Percentiles rank a stretch among this genome's conserved stretches.
Evolutionary conservation across 2,113 vertebrate genomes (phyloP).

Genomic region (Entomyzon cyanotis): DNA sequence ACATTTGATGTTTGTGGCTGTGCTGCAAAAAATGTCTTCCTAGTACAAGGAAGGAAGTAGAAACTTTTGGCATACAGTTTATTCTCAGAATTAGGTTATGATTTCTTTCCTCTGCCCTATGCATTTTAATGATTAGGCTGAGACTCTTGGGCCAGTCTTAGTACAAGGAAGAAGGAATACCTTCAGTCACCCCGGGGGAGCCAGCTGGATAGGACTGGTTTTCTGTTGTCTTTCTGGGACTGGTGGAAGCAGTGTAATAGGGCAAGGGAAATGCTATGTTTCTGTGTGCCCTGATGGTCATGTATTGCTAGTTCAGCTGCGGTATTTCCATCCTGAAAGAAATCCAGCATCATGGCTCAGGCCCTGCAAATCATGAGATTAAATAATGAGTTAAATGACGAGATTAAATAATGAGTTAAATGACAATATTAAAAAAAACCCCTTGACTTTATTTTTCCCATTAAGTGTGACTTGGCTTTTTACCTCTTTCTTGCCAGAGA

Average conservation of each 20-base stretch:
- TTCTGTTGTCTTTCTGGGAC: not conserved
- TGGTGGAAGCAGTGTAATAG: not conserved
- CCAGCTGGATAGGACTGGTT: not conserved
- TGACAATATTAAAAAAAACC: not conserved
- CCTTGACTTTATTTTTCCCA: not conserved
- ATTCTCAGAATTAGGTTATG: not conserved
- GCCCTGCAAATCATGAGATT: not conserved
- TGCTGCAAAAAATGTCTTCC: not conserved
- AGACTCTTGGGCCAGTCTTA: not conserved
- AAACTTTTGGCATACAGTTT: not conserved
- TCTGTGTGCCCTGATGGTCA: not conserved
- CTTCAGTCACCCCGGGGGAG: not conserved
- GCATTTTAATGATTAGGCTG: not conserved
- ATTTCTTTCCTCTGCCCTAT: not conserved
- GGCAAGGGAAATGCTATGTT: not conserved
- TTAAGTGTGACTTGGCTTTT: not conserved
- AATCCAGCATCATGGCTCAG: not conserved
- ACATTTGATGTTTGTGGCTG: not conserved
- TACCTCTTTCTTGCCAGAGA: not conserved
- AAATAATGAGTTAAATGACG: not conserved
- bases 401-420: not conserved
- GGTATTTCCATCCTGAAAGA: not conserved
- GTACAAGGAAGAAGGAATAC: not conserved
- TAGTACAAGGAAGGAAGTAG: not conserved
- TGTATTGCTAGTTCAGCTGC: not conserved